Conservation (phyloP, 2,888 invertebrate genomes). For the Stenurella melanura region DNA sequence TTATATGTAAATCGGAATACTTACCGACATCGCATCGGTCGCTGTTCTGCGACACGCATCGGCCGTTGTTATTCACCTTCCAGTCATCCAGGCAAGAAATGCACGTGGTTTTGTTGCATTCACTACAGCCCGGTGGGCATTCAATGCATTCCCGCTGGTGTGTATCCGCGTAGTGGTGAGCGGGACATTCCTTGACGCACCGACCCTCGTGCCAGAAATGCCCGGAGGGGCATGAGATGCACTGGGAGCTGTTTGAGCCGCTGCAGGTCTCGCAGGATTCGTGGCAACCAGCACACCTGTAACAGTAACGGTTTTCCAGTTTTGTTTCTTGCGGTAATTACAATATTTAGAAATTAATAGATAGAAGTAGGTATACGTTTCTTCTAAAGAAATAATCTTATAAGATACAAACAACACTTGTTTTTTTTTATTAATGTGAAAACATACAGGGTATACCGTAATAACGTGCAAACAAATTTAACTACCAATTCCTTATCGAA, state of each 20-base stretch:
- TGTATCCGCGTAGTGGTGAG: slow-evolving; percentile 84
- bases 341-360: too few species aligned
- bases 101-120: slow-evolving; percentile 85
- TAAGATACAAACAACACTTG: too few species aligned
- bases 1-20: slow-evolving; percentile 51
- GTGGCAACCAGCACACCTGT: slow-evolving; percentile 86
- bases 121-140: slow-evolving; percentile 86
- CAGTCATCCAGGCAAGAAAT: slow-evolving; percentile 84
- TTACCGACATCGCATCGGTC: slow-evolving; percentile 82
- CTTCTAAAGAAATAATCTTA: too few species aligned
- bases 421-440: too few species aligned
- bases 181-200: slow-evolving; percentile 84
- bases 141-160: slow-evolving; percentile 87
- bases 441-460: too few species aligned
- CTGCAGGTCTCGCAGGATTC: slow-evolving; percentile 87
- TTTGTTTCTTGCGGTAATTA: too few species aligned
- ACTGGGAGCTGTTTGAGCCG: slow-evolving; percentile 85
- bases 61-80: slow-evolving; percentile 84
- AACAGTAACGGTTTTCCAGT: neutral
- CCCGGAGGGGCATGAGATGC: slow-evolving; percentile 86
- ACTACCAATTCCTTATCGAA: too few species aligned
- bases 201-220: slow-evolving; percentile 83
- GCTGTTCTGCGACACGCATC: slow-evolving; percentile 83
- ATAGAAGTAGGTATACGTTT: too few species aligned
- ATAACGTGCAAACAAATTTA: too few species aligned